Percentiles rank a stretch among this genome's conserved stretches.
Conservation (phyloP, 2,113 vertebrate species). For the Rhinolophus ferrumequinum region DNA sequence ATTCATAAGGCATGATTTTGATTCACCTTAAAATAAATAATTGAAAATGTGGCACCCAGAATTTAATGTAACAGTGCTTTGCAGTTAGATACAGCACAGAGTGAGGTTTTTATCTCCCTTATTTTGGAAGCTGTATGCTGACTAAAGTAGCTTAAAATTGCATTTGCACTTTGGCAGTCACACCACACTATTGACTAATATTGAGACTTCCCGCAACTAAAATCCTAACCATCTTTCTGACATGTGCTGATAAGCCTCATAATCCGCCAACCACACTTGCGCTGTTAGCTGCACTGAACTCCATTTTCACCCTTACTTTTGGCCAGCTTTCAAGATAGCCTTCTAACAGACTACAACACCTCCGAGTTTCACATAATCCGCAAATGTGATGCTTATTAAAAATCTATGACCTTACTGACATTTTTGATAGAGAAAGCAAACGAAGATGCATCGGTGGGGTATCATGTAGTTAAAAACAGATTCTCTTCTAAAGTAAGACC, state of each 20-base stretch:
- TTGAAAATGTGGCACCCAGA: neutral
- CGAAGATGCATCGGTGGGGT: neutral
- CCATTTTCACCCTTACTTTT: slow-evolving; percentile 60
- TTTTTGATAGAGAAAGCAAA: slow-evolving; percentile 26
- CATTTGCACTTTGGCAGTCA: slow-evolving; percentile 68
- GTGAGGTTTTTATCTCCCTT: slow-evolving; percentile 57
- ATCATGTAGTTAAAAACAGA: neutral
- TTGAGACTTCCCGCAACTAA: slow-evolving; percentile 64
- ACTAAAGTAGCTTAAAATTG: slow-evolving; percentile 75
- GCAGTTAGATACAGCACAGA: slow-evolving; percentile 27
- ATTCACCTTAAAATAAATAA: slow-evolving; percentile 7
- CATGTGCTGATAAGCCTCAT: slow-evolving; percentile 75
- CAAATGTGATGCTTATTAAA: slow-evolving; percentile 3
- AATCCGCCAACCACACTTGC: slow-evolving; percentile 56
- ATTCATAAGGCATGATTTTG: neutral
- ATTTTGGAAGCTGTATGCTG: slow-evolving; percentile 58
- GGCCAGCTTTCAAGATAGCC: slow-evolving; percentile 44
- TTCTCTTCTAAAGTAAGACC: neutral
- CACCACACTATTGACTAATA: slow-evolving; percentile 73
- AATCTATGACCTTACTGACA: neutral
- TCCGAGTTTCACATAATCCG: slow-evolving; percentile 16
- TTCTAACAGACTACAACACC: neutral
- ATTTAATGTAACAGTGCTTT: slow-evolving; percentile 49
- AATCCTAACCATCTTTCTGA: slow-evolving; percentile 76
- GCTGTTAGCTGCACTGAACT: slow-evolving; percentile 43